phyloP scores from a whole-genome alignment of 2,888 invertebrate species.

The Temnothorax unifasciatus region DNA sequence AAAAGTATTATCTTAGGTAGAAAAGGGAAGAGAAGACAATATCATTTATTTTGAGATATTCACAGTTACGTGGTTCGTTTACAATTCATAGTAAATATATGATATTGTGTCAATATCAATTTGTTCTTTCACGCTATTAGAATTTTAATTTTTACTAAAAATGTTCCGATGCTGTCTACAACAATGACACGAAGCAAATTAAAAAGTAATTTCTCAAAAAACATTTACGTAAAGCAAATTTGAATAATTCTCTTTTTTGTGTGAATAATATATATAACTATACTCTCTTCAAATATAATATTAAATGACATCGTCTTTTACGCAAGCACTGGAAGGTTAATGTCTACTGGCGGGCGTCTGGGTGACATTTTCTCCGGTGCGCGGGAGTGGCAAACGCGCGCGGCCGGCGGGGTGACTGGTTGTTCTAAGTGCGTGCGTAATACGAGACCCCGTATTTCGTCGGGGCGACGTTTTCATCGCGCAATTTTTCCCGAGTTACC shows the following conservation, averaged over 20 bases:
- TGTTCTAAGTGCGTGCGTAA: slow-evolving; percentile 79
- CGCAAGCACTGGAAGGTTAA: slow-evolving; percentile 5
- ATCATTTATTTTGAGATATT: background rate
- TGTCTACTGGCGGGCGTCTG: slow-evolving; percentile 27
- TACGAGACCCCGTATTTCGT: slow-evolving; percentile 80
- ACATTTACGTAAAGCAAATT: background rate
- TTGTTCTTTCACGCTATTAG: background rate
- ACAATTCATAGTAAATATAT: background rate
- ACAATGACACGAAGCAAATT: background rate
- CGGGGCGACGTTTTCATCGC: slow-evolving; percentile 81
- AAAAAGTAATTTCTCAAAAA: background rate
- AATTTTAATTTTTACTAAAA: background rate
- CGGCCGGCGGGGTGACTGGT: slow-evolving; percentile 38
- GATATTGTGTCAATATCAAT: background rate
- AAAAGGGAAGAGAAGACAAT: background rate
- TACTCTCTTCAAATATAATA: background rate
- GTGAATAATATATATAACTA: background rate
- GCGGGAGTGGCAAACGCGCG: slow-evolving; percentile 28
- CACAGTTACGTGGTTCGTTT: background rate
- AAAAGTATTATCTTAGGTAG: background rate
- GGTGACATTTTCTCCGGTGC: slow-evolving; percentile 32
- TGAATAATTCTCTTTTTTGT: background rate
- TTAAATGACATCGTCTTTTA: slow-evolving; percentile 14
- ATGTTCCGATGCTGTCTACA: background rate
- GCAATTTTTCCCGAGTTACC: slow-evolving; percentile 82